Evolutionary conservation across 2,888 invertebrate genomes (phyloP).

Genomic region (Norana najaformis): DNA sequence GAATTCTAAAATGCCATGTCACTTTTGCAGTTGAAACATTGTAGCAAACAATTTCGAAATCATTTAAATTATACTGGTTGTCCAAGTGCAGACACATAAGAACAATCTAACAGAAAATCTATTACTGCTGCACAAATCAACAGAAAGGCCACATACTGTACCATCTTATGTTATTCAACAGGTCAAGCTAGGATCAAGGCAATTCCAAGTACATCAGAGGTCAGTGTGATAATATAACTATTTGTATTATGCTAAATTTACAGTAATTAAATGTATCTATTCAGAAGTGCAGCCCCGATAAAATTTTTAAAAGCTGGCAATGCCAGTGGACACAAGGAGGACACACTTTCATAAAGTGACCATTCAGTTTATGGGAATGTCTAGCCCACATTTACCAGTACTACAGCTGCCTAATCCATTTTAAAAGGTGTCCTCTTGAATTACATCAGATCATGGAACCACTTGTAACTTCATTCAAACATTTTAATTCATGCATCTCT

Average conservation of each 20-base stretch:
- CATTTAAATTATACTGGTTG: too few relatives aligned
- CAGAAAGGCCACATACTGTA: too few relatives aligned
- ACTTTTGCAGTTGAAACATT: neutral
- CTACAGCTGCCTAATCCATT: neutral
- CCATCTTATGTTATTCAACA: too few relatives aligned
- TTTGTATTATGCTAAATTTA: neutral
- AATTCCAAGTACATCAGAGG: neutral
- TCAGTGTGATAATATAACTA: neutral
- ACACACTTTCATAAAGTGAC: neutral
- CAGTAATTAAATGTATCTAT: neutral
- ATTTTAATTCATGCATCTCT: neutral
- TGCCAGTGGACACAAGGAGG: neutral
- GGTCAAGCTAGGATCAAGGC: too few relatives aligned
- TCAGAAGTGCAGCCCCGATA: neutral
- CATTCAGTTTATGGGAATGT: neutral
- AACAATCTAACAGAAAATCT: too few relatives aligned
- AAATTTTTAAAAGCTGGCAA: neutral
- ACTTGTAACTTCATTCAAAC: neutral
- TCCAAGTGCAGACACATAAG: too few relatives aligned
- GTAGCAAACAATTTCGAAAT: neutral
- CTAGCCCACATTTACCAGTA: neutral
- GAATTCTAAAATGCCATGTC: neutral
- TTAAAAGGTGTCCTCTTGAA: neutral
- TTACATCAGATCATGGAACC: neutral
- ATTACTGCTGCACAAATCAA: too few relatives aligned